phyloP scores from a whole-genome alignment of 1,140 invertebrate genomes.

The Trypoxylus dichotomus region DNA sequence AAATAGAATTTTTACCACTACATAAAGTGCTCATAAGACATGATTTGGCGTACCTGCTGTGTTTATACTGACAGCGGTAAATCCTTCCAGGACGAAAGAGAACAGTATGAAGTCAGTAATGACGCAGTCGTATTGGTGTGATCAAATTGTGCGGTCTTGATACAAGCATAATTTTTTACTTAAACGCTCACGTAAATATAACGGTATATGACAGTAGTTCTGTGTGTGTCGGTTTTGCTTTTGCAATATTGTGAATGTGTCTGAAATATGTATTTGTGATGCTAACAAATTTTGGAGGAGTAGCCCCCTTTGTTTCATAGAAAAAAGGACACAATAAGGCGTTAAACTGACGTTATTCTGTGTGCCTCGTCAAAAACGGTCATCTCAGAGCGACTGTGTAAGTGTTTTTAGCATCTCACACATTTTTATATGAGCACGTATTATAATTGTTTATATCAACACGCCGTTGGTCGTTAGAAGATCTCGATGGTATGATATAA shows the following conservation, averaged over 20 bases:
- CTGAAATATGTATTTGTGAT: background rate
- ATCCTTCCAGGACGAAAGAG: background rate
- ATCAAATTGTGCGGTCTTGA: background rate
- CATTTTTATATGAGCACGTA: background rate
- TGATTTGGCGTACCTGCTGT: background rate
- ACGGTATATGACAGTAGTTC: slow-evolving; percentile 1
- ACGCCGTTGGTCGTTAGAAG: background rate
- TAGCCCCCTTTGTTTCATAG: background rate
- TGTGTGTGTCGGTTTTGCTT: background rate
- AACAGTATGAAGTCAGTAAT: background rate
- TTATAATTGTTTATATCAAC: background rate
- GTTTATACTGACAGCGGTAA: background rate
- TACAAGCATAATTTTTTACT: background rate
- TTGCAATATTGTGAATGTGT: background rate
- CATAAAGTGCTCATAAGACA: background rate
- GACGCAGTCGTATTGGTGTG: slow-evolving; percentile 6
- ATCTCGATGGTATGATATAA: background rate
- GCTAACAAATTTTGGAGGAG: background rate
- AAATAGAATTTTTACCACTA: background rate
- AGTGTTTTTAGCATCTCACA: slow-evolving; percentile 37
- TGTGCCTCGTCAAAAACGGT: slow-evolving; percentile 54
- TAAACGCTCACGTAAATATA: background rate
- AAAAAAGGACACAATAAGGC: slow-evolving; percentile 40
- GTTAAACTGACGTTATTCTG: slow-evolving; percentile 54
- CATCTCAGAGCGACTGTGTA: slow-evolving; percentile 54